These are phyloP conservation scores for Drosophila bocqueti DNA, from an alignment of 1,140 invertebrate genomes.

Conservation along the genomic window DNA sequence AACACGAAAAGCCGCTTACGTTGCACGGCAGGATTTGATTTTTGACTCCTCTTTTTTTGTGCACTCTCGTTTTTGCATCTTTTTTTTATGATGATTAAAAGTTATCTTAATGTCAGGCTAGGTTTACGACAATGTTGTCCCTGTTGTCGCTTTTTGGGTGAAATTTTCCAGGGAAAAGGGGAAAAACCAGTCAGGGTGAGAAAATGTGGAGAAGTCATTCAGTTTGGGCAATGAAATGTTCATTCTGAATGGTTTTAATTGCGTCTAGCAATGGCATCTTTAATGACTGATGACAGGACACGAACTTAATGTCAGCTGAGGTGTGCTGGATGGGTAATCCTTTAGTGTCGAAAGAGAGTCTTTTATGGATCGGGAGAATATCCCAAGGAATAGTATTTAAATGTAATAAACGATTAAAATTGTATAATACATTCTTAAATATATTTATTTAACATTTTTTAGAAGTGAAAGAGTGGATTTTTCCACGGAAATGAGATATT, in stretches of 20 bases:
- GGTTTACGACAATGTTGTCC: slow-evolving; percentile 71
- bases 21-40: slow-evolving; percentile 55
- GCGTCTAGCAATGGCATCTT: slow-evolving; percentile 77
- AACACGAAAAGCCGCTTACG: slow-evolving; percentile 77
- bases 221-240: slow-evolving; percentile 72
- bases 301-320: slow-evolving; percentile 40
- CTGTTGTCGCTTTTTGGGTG: slow-evolving; percentile 41
- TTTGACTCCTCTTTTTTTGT: slow-evolving; percentile 28
- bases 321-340: slow-evolving; percentile 35
- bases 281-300: slow-evolving; percentile 70
- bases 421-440: too few species aligned
- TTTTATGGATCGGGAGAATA: slow-evolving; percentile 17
- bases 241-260: slow-evolving; percentile 78
- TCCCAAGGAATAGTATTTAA: background rate
- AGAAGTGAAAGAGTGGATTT: too few species aligned
- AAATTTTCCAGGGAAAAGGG: slow-evolving; percentile 25
- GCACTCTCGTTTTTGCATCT: slow-evolving; percentile 30
- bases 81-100: slow-evolving; percentile 81
- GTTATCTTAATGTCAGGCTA: slow-evolving; percentile 79
- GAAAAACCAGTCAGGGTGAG: background rate
- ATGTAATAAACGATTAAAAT: background rate
- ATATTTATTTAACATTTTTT: background rate
- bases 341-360: slow-evolving; percentile 10
- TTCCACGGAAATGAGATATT: too few species aligned
- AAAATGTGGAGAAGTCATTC: slow-evolving; percentile 50